Conservation (phyloP, 2,888 invertebrate genomes). For the Lacanobia wlatinum region DNA sequence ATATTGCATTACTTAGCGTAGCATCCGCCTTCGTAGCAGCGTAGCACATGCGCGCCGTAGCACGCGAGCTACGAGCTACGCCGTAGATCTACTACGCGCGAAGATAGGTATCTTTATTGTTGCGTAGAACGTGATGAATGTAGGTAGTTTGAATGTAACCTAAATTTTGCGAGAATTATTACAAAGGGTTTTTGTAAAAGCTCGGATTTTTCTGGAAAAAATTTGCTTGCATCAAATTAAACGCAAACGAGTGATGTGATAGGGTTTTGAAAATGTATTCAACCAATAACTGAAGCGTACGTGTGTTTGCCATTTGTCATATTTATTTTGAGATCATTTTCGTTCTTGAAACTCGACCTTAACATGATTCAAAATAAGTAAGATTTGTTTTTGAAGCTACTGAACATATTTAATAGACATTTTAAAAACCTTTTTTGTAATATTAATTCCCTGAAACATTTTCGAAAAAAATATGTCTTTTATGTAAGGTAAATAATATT, state of each 20-base stretch:
- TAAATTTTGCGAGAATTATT: not conserved
- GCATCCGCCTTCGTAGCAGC: slow-evolving; percentile 74
- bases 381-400: not conserved
- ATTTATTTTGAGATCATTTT: too few species aligned
- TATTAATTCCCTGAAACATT: not conserved
- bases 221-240: not conserved
- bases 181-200: not conserved
- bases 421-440: not conserved
- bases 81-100: slow-evolving; percentile 69
- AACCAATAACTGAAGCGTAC: not conserved
- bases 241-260: too few species aligned
- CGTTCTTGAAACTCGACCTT: too few species aligned
- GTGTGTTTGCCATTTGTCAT: not conserved
- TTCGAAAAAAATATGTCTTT: not conserved
- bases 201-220: too few species aligned
- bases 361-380: not conserved
- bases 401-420: too few species aligned
- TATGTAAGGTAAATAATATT: not conserved
- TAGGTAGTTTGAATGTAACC: slow-evolving; percentile 5
- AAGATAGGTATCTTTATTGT: slow-evolving; percentile 56
- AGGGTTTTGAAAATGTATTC: not conserved
- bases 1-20: slow-evolving; percentile 65
- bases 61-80: slow-evolving; percentile 65
- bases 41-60: slow-evolving; percentile 71
- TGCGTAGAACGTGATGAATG: slow-evolving; percentile 50